Evolutionary conservation across 2,113 vertebrate species (phyloP).

Genomic region (Archocentrus centrarchus): DNA sequence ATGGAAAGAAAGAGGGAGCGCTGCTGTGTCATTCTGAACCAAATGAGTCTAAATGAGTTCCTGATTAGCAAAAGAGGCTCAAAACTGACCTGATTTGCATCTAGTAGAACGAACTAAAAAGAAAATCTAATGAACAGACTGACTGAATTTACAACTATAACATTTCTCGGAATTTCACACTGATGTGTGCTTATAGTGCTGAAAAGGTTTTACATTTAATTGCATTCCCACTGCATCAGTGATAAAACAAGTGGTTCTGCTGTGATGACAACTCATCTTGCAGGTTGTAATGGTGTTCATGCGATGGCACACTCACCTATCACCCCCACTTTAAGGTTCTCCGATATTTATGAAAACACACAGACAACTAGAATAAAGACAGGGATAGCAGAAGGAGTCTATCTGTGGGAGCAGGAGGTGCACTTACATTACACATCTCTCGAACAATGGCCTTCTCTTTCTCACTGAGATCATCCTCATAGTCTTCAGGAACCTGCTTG

Average conservation of each 20-base stretch:
- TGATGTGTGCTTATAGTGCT: background rate
- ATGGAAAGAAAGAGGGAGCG: background rate
- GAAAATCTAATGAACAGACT: background rate
- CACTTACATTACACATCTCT: constrained; percentile 95
- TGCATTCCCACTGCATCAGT: background rate
- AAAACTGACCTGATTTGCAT: constrained; percentile 51
- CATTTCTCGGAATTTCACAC: background rate
- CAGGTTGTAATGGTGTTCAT: background rate
- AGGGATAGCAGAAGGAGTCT: background rate
- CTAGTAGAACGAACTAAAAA: background rate
- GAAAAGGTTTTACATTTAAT: background rate
- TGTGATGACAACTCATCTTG: background rate
- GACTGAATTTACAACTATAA: background rate
- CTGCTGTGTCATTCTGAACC: constrained; percentile 41
- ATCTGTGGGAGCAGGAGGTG: background rate
- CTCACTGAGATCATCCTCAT: constrained; percentile 93
- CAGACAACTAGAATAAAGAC: background rate
- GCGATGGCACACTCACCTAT: background rate
- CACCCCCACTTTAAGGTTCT: background rate
- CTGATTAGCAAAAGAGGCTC: constrained; percentile 66
- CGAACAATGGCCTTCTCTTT: constrained; percentile 96
- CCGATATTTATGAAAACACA: background rate
- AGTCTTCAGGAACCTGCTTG: constrained; percentile 89
- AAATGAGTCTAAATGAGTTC: constrained; percentile 42
- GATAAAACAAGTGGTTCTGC: background rate